A percentile compares a stretch with the other conserved stretches of the same genome.
phyloP scores from a whole-genome alignment of 2,113 vertebrate species.

The Paramormyrops kingsleyae region DNA sequence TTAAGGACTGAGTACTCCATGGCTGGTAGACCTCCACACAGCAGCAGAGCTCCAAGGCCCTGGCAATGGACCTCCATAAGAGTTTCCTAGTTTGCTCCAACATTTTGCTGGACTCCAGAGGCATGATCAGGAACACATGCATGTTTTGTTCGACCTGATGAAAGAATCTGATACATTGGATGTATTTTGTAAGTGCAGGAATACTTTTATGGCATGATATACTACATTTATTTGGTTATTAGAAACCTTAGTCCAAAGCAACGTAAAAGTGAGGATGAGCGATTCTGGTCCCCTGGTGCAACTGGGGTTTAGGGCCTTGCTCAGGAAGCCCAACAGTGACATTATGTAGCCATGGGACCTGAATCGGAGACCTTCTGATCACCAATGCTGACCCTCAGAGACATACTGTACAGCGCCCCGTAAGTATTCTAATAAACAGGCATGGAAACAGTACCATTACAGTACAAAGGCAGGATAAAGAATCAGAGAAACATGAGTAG shows the following conservation, averaged over 20 bases:
- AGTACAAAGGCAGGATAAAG: background rate
- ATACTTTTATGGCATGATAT: background rate
- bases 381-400: background rate
- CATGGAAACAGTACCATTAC: background rate
- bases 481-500: background rate
- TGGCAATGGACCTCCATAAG: conserved; percentile 35
- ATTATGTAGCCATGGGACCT: background rate
- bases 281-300: background rate
- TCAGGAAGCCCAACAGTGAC: background rate
- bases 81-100: background rate
- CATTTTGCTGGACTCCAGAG: conserved; percentile 15
- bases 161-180: conserved; percentile 41
- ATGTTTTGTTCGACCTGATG: conserved; percentile 57
- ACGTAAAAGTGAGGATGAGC: background rate
- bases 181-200: background rate
- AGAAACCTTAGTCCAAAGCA: background rate
- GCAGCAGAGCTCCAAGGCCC: conserved; percentile 51
- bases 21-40: conserved; percentile 65
- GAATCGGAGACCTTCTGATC: background rate
- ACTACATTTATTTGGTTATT: background rate
- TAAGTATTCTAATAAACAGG: background rate
- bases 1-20: conserved; percentile 58
- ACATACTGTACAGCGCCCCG: background rate
- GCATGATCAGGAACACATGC: conserved; percentile 69
- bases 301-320: background rate